Conservation (phyloP, 2,113 vertebrate genomes). For the Steatornis caripensis region DNA sequence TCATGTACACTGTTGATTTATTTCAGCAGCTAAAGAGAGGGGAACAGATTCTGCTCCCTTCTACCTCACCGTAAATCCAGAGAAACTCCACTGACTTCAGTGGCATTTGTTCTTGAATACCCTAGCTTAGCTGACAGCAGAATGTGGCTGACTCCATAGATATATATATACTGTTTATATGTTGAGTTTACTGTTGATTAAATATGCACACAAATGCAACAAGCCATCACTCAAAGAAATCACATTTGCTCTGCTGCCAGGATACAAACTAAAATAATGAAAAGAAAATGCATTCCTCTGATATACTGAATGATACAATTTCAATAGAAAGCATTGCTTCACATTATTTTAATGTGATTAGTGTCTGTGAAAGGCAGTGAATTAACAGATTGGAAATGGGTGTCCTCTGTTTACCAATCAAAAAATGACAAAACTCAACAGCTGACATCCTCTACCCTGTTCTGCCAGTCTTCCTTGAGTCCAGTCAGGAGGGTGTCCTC, state of each 20-base stretch:
- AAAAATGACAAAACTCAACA: background rate
- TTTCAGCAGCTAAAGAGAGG: background rate
- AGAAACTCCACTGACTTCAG: background rate
- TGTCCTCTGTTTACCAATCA: background rate
- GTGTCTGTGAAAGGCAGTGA: background rate
- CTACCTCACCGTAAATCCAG: background rate
- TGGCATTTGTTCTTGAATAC: conserved; percentile 3
- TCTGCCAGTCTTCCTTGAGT: background rate
- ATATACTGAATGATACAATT: conserved; percentile 27
- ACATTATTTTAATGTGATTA: conserved; percentile 36
- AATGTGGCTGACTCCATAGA: background rate
- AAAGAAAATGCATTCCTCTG: conserved; percentile 38
- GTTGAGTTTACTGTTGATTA: conserved; percentile 57
- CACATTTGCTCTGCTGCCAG: conserved; percentile 50
- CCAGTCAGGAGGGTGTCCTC: background rate
- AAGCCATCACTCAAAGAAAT: conserved; percentile 64
- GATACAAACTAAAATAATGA: conserved; percentile 59
- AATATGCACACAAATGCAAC: conserved; percentile 55
- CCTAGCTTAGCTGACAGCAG: background rate
- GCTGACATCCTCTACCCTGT: background rate
- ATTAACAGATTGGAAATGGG: background rate
- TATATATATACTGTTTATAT: conserved; percentile 8
- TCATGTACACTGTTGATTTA: background rate
- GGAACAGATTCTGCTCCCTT: background rate
- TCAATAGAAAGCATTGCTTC: background rate